These are phyloP conservation scores for Pan troglodytes DNA, from an alignment of 2,113 vertebrate species.

Conservation along the genomic window NHGRI_mPanTro3-v2.1_pri NC_072409.2:8267501-8268000, in stretches of 20 bases:
- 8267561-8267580: not conserved
- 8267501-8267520: not conserved
- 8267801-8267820: not conserved
- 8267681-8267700: not conserved
- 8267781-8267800: not conserved
- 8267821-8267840: accelerated
- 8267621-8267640: not conserved
- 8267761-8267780: accelerated
- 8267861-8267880: not conserved
- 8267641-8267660: not conserved
- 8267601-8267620: not conserved
- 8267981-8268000: not conserved
- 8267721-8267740: not conserved
- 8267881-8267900: not conserved
- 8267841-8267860: not conserved
- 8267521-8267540: not conserved
- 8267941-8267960: not conserved
- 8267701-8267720: not conserved
- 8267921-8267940: not conserved
- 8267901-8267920: not conserved
- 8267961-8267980: not conserved
- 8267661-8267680: not conserved
- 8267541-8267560: not conserved
- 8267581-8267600: not conserved
- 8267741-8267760: not conserved